Evolutionary conservation across 2,888 invertebrate species (phyloP).

Genomic region (Leptinotarsa juncta): DNA sequence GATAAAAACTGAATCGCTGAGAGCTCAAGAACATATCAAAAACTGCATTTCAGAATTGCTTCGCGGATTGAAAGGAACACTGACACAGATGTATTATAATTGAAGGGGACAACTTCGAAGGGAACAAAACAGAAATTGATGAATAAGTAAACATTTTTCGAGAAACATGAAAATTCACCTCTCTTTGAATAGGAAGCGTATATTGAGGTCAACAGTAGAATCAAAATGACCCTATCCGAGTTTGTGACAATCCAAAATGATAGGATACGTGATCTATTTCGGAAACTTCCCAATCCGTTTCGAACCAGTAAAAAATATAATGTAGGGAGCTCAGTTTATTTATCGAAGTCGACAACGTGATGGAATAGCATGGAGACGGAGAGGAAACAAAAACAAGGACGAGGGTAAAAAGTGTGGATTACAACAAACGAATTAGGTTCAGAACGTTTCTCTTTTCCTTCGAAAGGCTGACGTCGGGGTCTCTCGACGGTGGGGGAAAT

Average conservation of each 20-base stretch:
- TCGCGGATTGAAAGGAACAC: too few relatives aligned
- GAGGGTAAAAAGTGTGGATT: constrained; percentile 20
- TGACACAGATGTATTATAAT: too few relatives aligned
- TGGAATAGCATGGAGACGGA: constrained; percentile 10
- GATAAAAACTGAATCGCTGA: too few relatives aligned
- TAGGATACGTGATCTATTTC: constrained; percentile 32
- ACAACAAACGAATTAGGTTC: constrained; percentile 19
- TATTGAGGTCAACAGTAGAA: background rate
- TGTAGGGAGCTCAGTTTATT: constrained; percentile 5
- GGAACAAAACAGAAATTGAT: too few relatives aligned
- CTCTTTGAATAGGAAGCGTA: background rate
- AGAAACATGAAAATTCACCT: background rate
- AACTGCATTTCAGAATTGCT: too few relatives aligned
- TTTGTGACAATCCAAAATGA: constrained; percentile 16
- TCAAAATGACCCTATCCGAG: background rate
- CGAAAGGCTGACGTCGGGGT: constrained; percentile 18
- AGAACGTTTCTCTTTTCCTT: constrained; percentile 17
- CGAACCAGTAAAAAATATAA: background rate
- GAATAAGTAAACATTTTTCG: too few relatives aligned
- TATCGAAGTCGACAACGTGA: constrained; percentile 11
- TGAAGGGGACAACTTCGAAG: too few relatives aligned
- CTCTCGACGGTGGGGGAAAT: constrained; percentile 4
- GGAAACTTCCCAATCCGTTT: background rate
- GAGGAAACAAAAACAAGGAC: constrained; percentile 13
- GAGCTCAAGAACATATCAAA: too few relatives aligned